Conservation (phyloP, 2,113 vertebrate genomes). For the Corvus cornix region DNA sequence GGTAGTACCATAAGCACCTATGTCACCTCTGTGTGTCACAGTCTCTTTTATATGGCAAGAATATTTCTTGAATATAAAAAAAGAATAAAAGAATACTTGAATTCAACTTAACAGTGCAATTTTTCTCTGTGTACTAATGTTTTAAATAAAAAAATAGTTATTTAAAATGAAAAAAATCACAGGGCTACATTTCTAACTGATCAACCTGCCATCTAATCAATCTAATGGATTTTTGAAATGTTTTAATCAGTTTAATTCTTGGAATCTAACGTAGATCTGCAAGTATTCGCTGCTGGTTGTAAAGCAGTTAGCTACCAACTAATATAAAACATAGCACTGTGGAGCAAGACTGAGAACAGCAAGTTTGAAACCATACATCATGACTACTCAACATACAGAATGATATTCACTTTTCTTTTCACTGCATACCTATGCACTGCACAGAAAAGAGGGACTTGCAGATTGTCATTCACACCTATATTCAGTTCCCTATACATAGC, state of each 20-base stretch:
- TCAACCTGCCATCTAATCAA: background rate
- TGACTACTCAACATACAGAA: background rate
- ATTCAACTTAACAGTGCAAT: background rate
- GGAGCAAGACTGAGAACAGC: background rate
- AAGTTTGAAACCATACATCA: background rate
- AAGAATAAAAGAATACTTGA: background rate
- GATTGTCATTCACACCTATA: background rate
- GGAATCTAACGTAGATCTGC: background rate
- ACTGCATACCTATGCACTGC: background rate
- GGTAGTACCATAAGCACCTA: background rate
- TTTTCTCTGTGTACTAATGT: background rate
- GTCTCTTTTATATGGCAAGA: background rate
- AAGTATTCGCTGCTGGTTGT: background rate
- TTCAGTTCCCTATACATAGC: fast-evolving
- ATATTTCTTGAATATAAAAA: background rate
- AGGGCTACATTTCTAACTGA: background rate
- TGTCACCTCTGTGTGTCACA: background rate
- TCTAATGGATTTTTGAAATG: background rate
- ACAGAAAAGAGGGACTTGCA: background rate
- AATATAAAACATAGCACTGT: background rate
- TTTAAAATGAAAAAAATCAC: background rate
- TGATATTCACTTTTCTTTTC: background rate
- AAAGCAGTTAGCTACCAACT: background rate
- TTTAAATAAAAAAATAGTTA: background rate
- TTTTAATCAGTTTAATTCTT: background rate